Percentiles rank a stretch among this genome's conserved stretches.
These are phyloP conservation scores for Scleropages formosus DNA, from an alignment of 2,797 vertebrate species.

Conservation along the genomic window DNA sequence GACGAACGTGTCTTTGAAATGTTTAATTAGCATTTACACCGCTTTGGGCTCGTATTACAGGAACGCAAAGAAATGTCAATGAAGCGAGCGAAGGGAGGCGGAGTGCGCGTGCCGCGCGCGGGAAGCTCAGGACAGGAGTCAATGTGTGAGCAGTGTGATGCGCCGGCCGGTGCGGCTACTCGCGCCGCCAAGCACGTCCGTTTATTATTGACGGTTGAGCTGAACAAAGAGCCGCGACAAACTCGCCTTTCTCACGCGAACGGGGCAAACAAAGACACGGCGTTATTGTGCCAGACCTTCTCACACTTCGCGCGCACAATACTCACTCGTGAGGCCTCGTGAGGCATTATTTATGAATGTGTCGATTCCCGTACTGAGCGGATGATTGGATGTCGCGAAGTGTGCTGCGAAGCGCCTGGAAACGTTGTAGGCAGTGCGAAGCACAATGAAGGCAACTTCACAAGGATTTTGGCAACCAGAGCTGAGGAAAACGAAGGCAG, in stretches of 20 bases:
- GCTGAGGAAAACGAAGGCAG: too few species aligned
- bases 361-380: too few species aligned
- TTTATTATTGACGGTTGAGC: constrained; percentile 64
- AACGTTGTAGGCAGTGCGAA: too few species aligned
- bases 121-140: background rate
- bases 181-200: constrained; percentile 44
- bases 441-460: too few species aligned
- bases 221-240: constrained; percentile 56
- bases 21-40: too few species aligned
- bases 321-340: constrained; percentile 4
- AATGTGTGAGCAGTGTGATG: background rate
- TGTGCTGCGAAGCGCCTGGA: too few species aligned
- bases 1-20: too few species aligned
- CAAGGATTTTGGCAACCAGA: too few species aligned
- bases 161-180: background rate
- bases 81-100: background rate
- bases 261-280: constrained; percentile 51
- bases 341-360: too few species aligned
- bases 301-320: constrained; percentile 56
- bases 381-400: too few species aligned
- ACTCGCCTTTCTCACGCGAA: constrained; percentile 53
- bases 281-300: constrained; percentile 55
- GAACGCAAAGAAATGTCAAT: background rate
- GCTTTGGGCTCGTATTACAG: too few species aligned
- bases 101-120: background rate